A percentile compares a stretch with the other conserved stretches of the same genome.
phyloP scores from a whole-genome alignment of 2,113 vertebrate genomes.

The Ciconia stormi region DNA sequence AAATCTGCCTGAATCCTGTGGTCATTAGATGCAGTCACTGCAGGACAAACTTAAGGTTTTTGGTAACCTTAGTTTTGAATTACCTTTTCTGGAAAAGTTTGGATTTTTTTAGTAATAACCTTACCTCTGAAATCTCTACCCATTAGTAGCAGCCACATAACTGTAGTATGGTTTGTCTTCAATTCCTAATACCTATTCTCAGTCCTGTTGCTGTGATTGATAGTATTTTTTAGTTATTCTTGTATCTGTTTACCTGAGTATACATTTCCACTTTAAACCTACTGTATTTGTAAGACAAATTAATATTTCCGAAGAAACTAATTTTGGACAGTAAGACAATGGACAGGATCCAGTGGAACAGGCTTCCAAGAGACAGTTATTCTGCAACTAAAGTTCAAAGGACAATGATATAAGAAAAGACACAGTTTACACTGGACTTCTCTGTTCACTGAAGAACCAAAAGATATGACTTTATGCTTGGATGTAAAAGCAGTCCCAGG shows the following conservation, averaged over 20 bases:
- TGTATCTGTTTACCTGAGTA: not conserved
- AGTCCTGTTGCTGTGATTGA: not conserved
- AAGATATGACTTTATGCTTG: rapidly evolving
- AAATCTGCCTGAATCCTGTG: not conserved
- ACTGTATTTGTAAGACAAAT: not conserved
- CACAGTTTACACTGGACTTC: not conserved
- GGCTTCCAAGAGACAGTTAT: not conserved
- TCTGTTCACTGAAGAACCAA: not conserved
- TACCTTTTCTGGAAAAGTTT: not conserved
- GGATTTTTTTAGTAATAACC: not conserved
- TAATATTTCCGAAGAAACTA: not conserved
- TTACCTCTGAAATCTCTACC: not conserved
- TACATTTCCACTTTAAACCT: not conserved
- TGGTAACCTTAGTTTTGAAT: not conserved
- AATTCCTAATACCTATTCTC: not conserved
- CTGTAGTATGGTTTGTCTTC: not conserved
- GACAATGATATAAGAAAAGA: not conserved
- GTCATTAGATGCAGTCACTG: not conserved
- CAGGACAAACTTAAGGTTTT: not conserved
- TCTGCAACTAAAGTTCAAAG: not conserved
- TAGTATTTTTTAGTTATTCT: not conserved
- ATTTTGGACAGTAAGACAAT: not conserved
- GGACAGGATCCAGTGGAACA: not conserved
- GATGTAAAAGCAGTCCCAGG: not conserved
- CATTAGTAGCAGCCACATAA: too few relatives aligned